Base-by-base conservation (phyloP, 2,888 invertebrate species). In the Clitarchus hookeri region DNA sequence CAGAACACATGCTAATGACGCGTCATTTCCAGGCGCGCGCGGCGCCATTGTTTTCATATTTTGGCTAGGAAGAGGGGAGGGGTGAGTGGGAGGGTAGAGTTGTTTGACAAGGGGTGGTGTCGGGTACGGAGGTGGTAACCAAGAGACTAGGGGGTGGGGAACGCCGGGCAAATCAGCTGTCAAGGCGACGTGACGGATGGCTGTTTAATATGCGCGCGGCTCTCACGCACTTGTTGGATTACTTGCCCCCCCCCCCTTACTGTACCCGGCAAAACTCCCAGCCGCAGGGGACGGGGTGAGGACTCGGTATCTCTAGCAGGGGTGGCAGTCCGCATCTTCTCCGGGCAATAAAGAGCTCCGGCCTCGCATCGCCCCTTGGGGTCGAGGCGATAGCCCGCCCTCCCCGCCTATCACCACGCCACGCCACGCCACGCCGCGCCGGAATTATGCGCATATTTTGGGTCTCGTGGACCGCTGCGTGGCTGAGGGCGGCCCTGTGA, bases 131-230 rank as follows among this genome's bases (percentile, higher is more conserved):
- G 65, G 11, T 19, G 6, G 19, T 6, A 65, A 9, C 65, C 11
- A 65, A 13, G 65, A 19, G 65, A 65, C 4, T 13, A 23, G 19
- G 23, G 44, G 25, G 84, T 79, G 85, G 85, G 19, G 82, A 25
- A 25, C 44, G 84, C 65, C 78, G 83, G 80, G 84, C 78, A 84
- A 85, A 85, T 86, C 85, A 86, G 83, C 86, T 86, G 86, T 86
- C 86, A 85, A 48, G 86, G 84, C 79, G 86, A 79, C 85, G 85
- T 86, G 86, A 86, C 85, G 85, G 85, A 86, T 86, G 44, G 85
- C 86, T 83, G 80, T 86, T 86, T 86, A 86, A 86, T 86, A 86
- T 86, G 83, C 84, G 36, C 27, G 53, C 77, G 53, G 84, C 80
- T 44, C 80, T 13, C 80, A 44, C 44, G 80, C 80, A 44, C 27